Evolutionary conservation across 2,888 invertebrate species (phyloP).

Genomic region (Aporophyla nigra): DNA sequence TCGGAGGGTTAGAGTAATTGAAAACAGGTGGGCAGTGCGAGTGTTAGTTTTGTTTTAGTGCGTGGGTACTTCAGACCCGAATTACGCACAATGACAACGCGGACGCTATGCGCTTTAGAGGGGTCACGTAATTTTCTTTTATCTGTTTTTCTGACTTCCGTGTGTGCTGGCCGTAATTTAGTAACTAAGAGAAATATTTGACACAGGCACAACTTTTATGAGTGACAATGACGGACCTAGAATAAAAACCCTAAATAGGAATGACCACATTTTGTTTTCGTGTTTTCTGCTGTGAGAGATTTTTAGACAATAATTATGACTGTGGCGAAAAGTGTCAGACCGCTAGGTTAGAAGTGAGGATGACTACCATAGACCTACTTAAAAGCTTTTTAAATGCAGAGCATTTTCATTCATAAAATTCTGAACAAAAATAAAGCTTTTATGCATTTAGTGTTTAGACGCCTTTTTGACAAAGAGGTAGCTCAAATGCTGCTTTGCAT

Average conservation of each 20-base stretch:
- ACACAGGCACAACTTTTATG: not conserved
- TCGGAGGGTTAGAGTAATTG: slow-evolving; percentile 70
- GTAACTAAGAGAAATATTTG: slow-evolving; percentile 17
- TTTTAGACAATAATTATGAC: no score
- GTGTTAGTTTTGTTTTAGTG: slow-evolving; percentile 56
- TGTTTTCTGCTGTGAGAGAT: no score
- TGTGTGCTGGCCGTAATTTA: slow-evolving; percentile 4
- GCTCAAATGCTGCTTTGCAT: slow-evolving; percentile 57
- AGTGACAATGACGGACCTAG: no score
- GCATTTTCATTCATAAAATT: slow-evolving; percentile 30
- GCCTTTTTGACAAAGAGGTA: slow-evolving; percentile 47
- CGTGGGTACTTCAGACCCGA: slow-evolving; percentile 51
- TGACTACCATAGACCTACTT: not conserved
- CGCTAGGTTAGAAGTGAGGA: no score
- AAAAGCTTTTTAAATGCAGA: slow-evolving; percentile 21
- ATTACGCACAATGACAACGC: slow-evolving; percentile 40
- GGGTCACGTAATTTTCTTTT: slow-evolving; percentile 45
- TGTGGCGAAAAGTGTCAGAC: not conserved
- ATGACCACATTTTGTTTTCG: no score
- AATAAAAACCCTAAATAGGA: no score
- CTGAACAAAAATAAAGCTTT: slow-evolving; percentile 34
- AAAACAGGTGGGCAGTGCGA: slow-evolving; percentile 64
- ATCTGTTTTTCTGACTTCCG: slow-evolving; percentile 27
- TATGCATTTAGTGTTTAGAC: slow-evolving; percentile 38
- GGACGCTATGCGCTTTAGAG: slow-evolving; percentile 42